Percentiles rank a stretch among this genome's conserved stretches.
Conservation (phyloP, 2,113 vertebrate genomes). For the Ornithorhynchus anatinus region DNA sequence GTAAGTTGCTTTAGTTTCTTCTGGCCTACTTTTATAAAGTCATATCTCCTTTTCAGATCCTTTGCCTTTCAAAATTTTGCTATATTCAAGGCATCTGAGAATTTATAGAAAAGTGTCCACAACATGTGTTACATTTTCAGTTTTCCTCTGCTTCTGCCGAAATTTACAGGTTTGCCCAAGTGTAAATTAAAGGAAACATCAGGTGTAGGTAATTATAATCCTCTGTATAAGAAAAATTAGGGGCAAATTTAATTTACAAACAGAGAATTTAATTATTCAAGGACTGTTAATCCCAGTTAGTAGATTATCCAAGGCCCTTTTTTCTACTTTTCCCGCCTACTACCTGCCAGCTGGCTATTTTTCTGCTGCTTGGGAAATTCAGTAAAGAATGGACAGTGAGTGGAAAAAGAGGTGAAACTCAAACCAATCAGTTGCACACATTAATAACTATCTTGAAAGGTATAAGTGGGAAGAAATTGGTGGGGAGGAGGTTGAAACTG, state of each 20-base stretch:
- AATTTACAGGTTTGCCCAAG: background rate
- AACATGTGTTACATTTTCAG: background rate
- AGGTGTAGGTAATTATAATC: no score
- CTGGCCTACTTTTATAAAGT: rapidly evolving
- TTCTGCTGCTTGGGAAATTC: no score
- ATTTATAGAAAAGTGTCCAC: no score
- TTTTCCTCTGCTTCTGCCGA: background rate
- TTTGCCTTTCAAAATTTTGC: background rate
- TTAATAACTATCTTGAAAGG: no score
- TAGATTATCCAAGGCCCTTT: background rate
- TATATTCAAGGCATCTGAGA: no score
- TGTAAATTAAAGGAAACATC: background rate
- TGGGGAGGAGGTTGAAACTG: no score
- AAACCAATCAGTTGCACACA: background rate
- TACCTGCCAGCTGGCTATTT: no score
- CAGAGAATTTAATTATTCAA: background rate
- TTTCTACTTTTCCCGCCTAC: no score
- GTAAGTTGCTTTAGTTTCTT: rapidly evolving
- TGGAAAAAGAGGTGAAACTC: background rate
- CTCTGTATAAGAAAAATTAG: no score
- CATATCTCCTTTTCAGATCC: background rate
- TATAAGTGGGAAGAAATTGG: no score
- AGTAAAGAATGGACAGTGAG: background rate
- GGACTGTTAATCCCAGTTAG: background rate
- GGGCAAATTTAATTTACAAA: no score